These are phyloP conservation scores for Sciurus niger DNA, from an alignment of 2,113 vertebrate species.

Conservation along the genomic window DNA sequence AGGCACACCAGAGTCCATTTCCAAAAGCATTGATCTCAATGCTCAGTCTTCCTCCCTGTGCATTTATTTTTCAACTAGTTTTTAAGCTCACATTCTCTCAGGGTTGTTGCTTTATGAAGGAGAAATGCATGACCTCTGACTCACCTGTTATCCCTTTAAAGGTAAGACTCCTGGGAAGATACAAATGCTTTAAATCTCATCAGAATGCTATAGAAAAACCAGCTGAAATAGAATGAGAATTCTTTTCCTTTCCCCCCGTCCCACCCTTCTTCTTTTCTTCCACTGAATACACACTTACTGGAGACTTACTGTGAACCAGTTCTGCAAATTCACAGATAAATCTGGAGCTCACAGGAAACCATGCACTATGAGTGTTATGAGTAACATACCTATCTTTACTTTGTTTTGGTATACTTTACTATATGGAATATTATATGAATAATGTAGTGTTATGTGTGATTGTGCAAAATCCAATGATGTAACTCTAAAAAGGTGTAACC, in stretches of 20 bases:
- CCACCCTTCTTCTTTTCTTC: neutral
- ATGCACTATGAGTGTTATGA: neutral
- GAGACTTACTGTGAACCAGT: neutral
- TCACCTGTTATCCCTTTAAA: neutral
- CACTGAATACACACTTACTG: neutral
- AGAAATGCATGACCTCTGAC: neutral
- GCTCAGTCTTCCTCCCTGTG: neutral
- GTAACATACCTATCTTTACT: too few relatives aligned
- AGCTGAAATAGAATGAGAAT: neutral
- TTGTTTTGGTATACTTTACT: too few relatives aligned
- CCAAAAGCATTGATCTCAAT: neutral
- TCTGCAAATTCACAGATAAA: neutral
- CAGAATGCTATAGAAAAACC: neutral
- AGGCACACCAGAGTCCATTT: neutral
- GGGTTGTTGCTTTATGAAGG: neutral
- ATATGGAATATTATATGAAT: too few relatives aligned
- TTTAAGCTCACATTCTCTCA: neutral
- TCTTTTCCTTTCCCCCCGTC: neutral
- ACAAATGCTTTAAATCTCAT: neutral
- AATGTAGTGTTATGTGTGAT: too few relatives aligned
- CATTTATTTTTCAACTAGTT: neutral
- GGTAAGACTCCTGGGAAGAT: neutral
- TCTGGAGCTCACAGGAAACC: neutral
- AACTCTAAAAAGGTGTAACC: too few relatives aligned
- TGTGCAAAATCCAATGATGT: too few relatives aligned